phyloP scores from a whole-genome alignment of 2,888 invertebrate species.

The Crocallis elinguaria region DNA sequence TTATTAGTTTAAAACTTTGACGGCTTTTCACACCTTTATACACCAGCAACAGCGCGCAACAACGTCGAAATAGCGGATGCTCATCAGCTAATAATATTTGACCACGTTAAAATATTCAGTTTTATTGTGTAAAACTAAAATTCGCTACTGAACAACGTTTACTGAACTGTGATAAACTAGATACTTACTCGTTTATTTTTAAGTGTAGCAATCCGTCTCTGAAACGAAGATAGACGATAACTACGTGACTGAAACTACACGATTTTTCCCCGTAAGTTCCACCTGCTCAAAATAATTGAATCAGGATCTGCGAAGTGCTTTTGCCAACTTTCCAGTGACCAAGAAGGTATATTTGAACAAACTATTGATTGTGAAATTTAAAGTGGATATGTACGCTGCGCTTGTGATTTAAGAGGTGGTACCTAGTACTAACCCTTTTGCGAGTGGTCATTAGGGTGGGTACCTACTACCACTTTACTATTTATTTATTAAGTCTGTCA shows the following conservation, averaged over 20 bases:
- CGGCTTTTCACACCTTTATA: too few relatives aligned
- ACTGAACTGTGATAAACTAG: constrained; percentile 2
- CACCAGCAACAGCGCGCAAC: too few relatives aligned
- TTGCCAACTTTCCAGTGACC: constrained; percentile 19
- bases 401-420: neutral
- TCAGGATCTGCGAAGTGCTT: constrained; percentile 24
- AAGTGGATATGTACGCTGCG: neutral
- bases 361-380: constrained; percentile 9
- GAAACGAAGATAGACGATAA: constrained; percentile 30
- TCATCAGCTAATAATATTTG: too few relatives aligned
- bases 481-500: too few relatives aligned
- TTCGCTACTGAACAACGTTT: neutral
- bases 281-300: constrained; percentile 26
- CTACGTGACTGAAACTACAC: constrained; percentile 30
- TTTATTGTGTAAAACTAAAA: too few relatives aligned
- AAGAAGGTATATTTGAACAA: constrained; percentile 8
- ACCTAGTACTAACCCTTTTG: too few relatives aligned
- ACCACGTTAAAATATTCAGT: too few relatives aligned
- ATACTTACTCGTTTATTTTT: constrained; percentile 14
- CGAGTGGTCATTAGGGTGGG: too few relatives aligned
- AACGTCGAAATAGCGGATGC: too few relatives aligned
- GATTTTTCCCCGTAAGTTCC: constrained; percentile 18
- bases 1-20: too few relatives aligned
- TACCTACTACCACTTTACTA: too few relatives aligned
- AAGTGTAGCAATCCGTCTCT: constrained; percentile 29